Conservation (phyloP, 1,140 invertebrate genomes). For the Heliothis virescens region DNA sequence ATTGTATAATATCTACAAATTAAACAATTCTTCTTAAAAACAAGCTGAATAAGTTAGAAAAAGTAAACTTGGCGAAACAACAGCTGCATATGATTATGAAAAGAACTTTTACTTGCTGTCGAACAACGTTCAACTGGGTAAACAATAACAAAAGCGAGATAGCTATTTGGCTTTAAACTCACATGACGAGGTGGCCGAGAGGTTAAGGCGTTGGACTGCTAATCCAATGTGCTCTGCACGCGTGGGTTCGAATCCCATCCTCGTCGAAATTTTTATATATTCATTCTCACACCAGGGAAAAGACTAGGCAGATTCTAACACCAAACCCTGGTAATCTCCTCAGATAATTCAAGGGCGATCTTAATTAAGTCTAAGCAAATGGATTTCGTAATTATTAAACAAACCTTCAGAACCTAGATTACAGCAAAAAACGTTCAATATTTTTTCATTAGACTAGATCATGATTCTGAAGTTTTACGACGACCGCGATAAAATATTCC, state of each 20-base stretch:
- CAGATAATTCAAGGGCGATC: slow-evolving; percentile 6
- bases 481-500: neutral
- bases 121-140: slow-evolving; percentile 22
- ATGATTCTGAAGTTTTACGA: slow-evolving; percentile 26
- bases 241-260: slow-evolving; percentile 96
- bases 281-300: neutral
- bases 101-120: slow-evolving; percentile 20
- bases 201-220: slow-evolving; percentile 96
- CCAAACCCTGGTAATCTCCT: neutral
- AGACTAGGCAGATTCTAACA: no score
- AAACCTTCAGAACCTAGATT: slow-evolving; percentile 28
- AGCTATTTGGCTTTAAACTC: slow-evolving; percentile 51
- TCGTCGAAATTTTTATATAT: slow-evolving; percentile 87
- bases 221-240: slow-evolving; percentile 90
- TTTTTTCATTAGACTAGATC: slow-evolving; percentile 29
- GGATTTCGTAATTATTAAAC: slow-evolving; percentile 22
- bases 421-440: slow-evolving; percentile 21
- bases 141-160: slow-evolving; percentile 22
- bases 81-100: slow-evolving; percentile 47
- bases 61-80: slow-evolving; percentile 31
- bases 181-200: slow-evolving; percentile 94
- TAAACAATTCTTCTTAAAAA: slow-evolving; percentile 32
- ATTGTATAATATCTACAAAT: slow-evolving; percentile 39
- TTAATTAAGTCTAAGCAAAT: slow-evolving; percentile 49
- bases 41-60: slow-evolving; percentile 45